Conservation (phyloP, 2,113 vertebrate genomes). For the Plestiodon gilberti region DNA sequence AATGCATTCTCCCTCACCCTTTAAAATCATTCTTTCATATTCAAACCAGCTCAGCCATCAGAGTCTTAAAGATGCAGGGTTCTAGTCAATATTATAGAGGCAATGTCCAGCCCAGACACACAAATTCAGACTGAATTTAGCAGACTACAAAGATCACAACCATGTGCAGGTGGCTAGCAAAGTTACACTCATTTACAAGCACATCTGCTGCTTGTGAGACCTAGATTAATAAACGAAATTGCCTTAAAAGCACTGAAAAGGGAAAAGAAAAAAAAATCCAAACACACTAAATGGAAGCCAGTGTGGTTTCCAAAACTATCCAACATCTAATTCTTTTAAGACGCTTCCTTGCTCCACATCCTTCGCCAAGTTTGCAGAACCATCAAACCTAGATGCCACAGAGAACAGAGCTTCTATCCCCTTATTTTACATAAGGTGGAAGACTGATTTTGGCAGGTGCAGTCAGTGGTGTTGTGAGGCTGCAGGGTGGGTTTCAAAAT, state of each 20-base stretch:
- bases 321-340: not conserved
- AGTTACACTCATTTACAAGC: too few relatives aligned
- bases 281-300: not conserved
- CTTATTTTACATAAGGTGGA: not conserved
- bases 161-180: not conserved
- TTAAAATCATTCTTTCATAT: conserved; percentile 12
- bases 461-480: not conserved
- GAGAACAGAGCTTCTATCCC: not conserved
- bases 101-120: conserved; percentile 23
- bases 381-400: not conserved
- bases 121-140: conserved; percentile 19
- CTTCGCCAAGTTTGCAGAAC: not conserved
- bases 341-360: not conserved
- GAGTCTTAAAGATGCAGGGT: conserved; percentile 65
- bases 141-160: conserved; percentile 4
- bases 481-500: not conserved
- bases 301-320: not conserved
- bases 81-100: not conserved
- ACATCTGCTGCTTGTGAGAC: too few relatives aligned
- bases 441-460: not conserved
- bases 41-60: conserved; percentile 61
- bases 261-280: conserved; percentile 19
- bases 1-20: not conserved
- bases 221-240: too few relatives aligned
- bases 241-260: too few relatives aligned